Evolutionary conservation across 2,113 vertebrate species (phyloP).

Genomic region (Formicarius rufipectus): DNA sequence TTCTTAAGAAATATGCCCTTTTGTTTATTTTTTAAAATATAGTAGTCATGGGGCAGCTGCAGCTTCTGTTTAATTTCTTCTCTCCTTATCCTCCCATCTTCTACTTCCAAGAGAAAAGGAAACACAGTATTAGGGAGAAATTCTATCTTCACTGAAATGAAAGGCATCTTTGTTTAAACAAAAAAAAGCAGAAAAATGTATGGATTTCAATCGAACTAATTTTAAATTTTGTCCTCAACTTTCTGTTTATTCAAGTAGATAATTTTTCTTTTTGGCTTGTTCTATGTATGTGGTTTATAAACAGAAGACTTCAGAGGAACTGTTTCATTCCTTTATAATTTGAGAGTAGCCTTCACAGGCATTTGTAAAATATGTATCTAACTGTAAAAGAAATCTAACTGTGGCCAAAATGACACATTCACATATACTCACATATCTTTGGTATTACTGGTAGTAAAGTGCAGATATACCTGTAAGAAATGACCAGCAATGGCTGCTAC

Average conservation of each 20-base stretch:
- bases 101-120: neutral
- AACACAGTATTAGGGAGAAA: neutral
- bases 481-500: neutral
- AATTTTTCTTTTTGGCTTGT: neutral
- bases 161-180: neutral
- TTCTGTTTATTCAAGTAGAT: neutral
- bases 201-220: neutral
- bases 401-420: neutral
- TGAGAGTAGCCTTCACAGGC: neutral
- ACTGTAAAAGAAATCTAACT: neutral
- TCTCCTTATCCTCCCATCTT: neutral
- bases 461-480: neutral
- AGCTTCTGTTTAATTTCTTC: neutral
- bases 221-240: neutral
- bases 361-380: neutral
- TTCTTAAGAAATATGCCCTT: neutral
- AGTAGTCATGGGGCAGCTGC: neutral
- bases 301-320: neutral
- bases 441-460: neutral
- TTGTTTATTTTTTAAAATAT: neutral
- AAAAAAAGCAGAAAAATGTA: neutral
- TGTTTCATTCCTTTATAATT: neutral
- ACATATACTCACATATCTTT: fast-evolving
- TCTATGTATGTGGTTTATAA: neutral
- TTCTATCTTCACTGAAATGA: neutral